Evolutionary conservation across 2,113 vertebrate species (phyloP).

Genomic region (Chionis minor): DNA sequence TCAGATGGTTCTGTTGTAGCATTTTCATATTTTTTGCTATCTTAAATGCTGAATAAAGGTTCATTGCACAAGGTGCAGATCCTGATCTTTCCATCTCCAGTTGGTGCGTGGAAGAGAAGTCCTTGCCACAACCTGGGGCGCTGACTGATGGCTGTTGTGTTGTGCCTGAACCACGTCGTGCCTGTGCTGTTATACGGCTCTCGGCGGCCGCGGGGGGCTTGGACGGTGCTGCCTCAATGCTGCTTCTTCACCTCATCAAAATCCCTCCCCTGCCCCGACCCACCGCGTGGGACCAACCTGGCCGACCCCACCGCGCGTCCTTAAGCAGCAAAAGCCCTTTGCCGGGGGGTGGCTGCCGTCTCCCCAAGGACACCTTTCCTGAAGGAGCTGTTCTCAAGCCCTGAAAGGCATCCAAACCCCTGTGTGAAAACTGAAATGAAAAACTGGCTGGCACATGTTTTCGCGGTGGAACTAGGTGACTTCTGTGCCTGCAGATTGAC

Average conservation of each 20-base stretch:
- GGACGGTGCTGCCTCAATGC: background rate
- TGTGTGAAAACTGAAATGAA: slow-evolving; percentile 28
- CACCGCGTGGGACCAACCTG: background rate
- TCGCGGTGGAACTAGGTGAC: slow-evolving; percentile 1
- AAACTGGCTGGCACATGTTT: slow-evolving; percentile 24
- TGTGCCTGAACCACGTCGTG: background rate
- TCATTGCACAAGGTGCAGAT: background rate
- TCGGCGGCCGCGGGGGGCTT: background rate
- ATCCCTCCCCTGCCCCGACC: background rate
- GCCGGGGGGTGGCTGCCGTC: background rate
- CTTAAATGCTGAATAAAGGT: background rate
- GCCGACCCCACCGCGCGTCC: fast-evolving
- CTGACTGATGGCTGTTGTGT: background rate
- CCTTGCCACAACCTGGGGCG: background rate
- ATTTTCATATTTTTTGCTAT: background rate
- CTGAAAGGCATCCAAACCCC: slow-evolving; percentile 60
- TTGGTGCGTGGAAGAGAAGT: background rate
- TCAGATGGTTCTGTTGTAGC: background rate
- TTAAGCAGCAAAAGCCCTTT: background rate
- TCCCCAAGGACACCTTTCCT: slow-evolving; percentile 32
- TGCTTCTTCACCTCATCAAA: background rate
- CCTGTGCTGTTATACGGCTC: background rate
- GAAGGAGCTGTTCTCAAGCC: background rate
- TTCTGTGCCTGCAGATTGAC: slow-evolving; percentile 44
- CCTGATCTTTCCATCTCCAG: background rate